These are phyloP conservation scores for Perizoma affinitatum DNA, from an alignment of 2,888 invertebrate species.

Conservation along the genomic window DNA sequence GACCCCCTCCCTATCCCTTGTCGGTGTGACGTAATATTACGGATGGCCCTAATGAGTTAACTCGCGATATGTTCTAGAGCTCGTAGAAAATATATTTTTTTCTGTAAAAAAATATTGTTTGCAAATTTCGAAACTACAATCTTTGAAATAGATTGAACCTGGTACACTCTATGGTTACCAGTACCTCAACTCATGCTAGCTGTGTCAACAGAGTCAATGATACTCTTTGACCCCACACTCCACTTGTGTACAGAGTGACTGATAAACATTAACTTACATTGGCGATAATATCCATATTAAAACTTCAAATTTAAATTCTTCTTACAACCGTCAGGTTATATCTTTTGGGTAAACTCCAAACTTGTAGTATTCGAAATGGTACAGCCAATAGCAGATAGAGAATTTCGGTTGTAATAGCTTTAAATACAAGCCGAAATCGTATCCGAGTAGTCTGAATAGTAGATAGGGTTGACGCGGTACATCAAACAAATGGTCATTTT, in stretches of 20 bases:
- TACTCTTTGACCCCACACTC: conserved; percentile 49
- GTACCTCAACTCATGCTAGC: conserved; percentile 4
- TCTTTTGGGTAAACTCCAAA: conserved; percentile 77
- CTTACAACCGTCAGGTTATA: conserved; percentile 66
- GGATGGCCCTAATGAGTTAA: no score
- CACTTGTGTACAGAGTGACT: conserved; percentile 34
- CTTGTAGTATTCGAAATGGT: conserved; percentile 78
- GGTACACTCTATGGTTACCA: no score
- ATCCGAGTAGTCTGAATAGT: conserved; percentile 88
- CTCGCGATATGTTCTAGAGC: no score
- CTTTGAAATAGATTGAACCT: not conserved
- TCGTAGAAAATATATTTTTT: not conserved
- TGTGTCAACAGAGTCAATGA: conserved; percentile 32
- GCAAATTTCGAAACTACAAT: conserved; percentile 2
- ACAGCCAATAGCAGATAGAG: conserved; percentile 74
- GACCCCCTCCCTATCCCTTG: no score
- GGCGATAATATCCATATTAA: conserved; percentile 83
- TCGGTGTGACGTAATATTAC: no score
- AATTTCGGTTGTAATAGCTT: conserved; percentile 58
- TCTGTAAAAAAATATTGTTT: not conserved
- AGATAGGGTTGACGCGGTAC: conserved; percentile 86
- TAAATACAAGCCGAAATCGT: conserved; percentile 75
- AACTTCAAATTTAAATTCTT: conserved; percentile 46
- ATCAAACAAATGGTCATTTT: conserved; percentile 79
- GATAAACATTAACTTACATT: conserved; percentile 79